These are phyloP conservation scores for Aleadryas rufinucha DNA, from an alignment of 2,113 vertebrate genomes.

Conservation along the genomic window DNA sequence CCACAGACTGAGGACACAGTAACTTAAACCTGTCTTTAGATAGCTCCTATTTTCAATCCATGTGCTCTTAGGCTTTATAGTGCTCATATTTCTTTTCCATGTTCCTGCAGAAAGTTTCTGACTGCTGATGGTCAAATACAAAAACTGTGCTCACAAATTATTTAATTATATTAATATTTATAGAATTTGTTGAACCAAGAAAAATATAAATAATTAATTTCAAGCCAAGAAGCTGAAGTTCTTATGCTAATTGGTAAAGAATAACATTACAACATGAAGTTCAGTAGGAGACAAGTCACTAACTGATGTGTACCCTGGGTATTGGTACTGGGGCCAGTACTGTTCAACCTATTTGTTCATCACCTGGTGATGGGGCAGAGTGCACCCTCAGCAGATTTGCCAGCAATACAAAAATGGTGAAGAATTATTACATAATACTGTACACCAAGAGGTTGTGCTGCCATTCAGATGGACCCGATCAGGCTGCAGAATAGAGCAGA, in stretches of 20 bases:
- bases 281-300: not conserved
- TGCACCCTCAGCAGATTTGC: not conserved
- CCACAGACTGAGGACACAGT: not conserved
- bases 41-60: not conserved
- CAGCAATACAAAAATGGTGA: not conserved
- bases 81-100: not conserved
- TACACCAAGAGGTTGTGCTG: not conserved
- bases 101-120: not conserved
- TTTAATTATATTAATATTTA: not conserved
- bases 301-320: not conserved
- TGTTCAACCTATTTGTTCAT: not conserved
- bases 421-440: not conserved
- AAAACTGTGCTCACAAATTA: not conserved
- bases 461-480: not conserved
- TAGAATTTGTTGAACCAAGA: not conserved
- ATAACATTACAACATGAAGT: not conserved
- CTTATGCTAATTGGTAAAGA: not conserved
- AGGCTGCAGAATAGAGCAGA: not conserved
- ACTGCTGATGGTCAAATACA: not conserved
- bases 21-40: not conserved
- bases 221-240: not conserved
- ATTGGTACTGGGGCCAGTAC: not conserved
- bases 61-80: not conserved
- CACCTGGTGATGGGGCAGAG: not conserved
- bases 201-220: not conserved